phyloP scores from a whole-genome alignment of 2,888 invertebrate species.

The Elmis aenea region DNA sequence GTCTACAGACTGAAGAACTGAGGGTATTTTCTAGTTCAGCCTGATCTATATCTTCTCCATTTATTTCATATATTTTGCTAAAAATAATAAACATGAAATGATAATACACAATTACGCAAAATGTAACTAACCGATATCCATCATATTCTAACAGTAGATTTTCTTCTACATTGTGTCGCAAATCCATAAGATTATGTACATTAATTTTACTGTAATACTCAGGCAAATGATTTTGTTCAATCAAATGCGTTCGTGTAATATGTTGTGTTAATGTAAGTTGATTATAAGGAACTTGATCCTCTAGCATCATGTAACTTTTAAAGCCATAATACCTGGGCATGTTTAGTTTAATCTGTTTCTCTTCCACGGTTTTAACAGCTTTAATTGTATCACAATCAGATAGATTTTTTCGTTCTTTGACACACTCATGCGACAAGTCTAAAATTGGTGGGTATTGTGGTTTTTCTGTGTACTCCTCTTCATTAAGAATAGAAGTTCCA shows the following conservation, averaged over 20 bases:
- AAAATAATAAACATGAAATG: too few relatives aligned
- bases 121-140: constrained; percentile 19
- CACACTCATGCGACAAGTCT: constrained; percentile 54
- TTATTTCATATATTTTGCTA: constrained; percentile 35
- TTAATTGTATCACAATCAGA: constrained; percentile 57
- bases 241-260: constrained; percentile 73
- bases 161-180: constrained; percentile 59
- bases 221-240: constrained; percentile 56
- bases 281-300: constrained; percentile 62
- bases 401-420: constrained; percentile 44
- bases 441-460: constrained; percentile 59
- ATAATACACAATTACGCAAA: constrained; percentile 30
- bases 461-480: constrained; percentile 41
- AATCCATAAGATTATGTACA: constrained; percentile 49
- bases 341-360: constrained; percentile 77
- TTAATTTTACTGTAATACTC: constrained; percentile 49
- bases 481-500: constrained; percentile 18
- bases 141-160: constrained; percentile 57
- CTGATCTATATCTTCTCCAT: constrained; percentile 31
- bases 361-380: constrained; percentile 68
- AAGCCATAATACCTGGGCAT: constrained; percentile 80
- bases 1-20: constrained; percentile 54
- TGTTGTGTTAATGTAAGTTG: constrained; percentile 65
- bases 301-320: constrained; percentile 57
- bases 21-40: constrained; percentile 45